phyloP scores from a whole-genome alignment of 2,113 vertebrate species.

The Spheniscus mendiculus region DNA sequence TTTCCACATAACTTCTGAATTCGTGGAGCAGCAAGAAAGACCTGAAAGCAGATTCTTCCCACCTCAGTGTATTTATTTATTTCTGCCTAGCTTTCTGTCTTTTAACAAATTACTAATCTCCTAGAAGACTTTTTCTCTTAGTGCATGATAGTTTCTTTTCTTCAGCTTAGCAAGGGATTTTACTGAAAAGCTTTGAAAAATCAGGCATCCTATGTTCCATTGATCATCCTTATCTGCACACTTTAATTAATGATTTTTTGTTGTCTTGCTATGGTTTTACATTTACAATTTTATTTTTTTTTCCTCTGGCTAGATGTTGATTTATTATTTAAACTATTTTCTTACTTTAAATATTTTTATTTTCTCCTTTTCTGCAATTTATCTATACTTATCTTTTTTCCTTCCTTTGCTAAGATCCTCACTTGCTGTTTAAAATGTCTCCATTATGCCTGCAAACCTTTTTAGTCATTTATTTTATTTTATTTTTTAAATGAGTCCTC shows the following conservation, averaged over 20 bases:
- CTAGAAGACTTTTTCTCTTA: not conserved
- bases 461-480: not conserved
- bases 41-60: not conserved
- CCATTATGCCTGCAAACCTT: not conserved
- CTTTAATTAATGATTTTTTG: not conserved
- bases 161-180: not conserved
- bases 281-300: not conserved
- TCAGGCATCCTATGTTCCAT: not conserved
- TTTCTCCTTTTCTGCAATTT: not conserved
- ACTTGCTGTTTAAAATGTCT: not conserved
- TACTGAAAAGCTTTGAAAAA: not conserved
- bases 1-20: not conserved
- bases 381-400: not conserved
- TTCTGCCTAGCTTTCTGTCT: not conserved
- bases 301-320: not conserved
- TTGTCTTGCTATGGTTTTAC: not conserved
- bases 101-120: not conserved
- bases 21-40: not conserved
- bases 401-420: not conserved
- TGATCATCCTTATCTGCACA: not conserved
- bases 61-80: not conserved
- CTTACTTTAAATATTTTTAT: not conserved
- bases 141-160: not conserved
- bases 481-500: not conserved
- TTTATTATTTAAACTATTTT: not conserved